Percentiles rank a stretch among this genome's conserved stretches.
Evolutionary conservation across 2,888 invertebrate species (phyloP).

Genomic region (Mesorhabditis belari): DNA sequence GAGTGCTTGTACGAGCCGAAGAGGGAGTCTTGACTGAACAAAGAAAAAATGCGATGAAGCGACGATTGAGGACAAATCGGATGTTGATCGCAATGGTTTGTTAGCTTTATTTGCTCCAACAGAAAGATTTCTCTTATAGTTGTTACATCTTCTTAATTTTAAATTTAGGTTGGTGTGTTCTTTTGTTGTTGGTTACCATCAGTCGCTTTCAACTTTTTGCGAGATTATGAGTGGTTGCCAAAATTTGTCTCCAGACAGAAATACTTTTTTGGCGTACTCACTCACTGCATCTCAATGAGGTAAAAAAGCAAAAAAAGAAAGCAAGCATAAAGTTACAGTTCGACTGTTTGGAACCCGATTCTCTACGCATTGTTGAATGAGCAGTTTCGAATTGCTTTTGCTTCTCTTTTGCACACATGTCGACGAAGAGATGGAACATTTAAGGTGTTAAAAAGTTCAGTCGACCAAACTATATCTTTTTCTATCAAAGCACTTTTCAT

Average conservation of each 20-base stretch:
- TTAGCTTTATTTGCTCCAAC: conserved; percentile 1
- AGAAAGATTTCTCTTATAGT: not conserved
- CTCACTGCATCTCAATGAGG: conserved; percentile 51
- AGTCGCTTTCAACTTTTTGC: conserved; percentile 48
- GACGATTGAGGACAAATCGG: conserved; percentile 84
- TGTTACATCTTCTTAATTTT: not conserved
- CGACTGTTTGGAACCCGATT: conserved; percentile 48
- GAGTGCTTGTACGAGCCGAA: conserved; percentile 30
- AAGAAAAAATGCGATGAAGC: conserved; percentile 57
- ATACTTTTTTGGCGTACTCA: conserved; percentile 47
- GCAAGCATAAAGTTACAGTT: conserved; percentile 16
- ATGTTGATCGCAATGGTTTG: conserved; percentile 91
- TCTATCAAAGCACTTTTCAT: too few relatives aligned
- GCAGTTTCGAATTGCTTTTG: conserved; percentile 48
- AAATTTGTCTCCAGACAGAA: conserved; percentile 34
- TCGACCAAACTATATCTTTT: too few relatives aligned
- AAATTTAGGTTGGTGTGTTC: conserved; percentile 67
- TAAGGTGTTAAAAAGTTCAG: too few relatives aligned
- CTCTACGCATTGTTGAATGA: conserved; percentile 48
- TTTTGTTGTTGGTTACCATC: conserved; percentile 73
- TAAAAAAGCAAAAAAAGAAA: conserved; percentile 3
- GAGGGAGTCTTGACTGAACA: conserved; percentile 37
- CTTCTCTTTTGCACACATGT: conserved; percentile 20
- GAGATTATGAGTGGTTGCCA: conserved; percentile 46
- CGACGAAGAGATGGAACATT: not conserved